phyloP scores from a whole-genome alignment of 1,140 invertebrate genomes.

The Spodoptera litura region DNA sequence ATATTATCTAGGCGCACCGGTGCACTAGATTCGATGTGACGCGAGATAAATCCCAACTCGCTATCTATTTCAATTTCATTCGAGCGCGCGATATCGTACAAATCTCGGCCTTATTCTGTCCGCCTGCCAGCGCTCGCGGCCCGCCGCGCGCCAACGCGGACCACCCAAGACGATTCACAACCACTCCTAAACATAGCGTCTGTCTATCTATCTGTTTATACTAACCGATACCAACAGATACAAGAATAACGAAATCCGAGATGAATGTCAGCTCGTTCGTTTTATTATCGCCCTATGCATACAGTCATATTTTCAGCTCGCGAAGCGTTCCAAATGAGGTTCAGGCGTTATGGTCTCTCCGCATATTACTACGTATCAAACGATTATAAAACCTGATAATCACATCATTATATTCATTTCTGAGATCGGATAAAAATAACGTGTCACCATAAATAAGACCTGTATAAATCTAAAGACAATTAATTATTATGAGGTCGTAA shows the following conservation, averaged over 20 bases:
- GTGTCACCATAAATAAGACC: slow-evolving; percentile 59
- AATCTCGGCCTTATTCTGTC: slow-evolving; percentile 79
- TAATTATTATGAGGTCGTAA: slow-evolving; percentile 59
- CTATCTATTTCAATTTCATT: slow-evolving; percentile 81
- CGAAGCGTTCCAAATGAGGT: slow-evolving; percentile 18
- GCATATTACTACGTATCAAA: slow-evolving; percentile 37
- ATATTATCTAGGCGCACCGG: slow-evolving; percentile 70
- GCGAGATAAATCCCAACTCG: slow-evolving; percentile 74
- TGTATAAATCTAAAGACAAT: slow-evolving; percentile 56
- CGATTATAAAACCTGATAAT: slow-evolving; percentile 50
- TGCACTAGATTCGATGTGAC: slow-evolving; percentile 79
- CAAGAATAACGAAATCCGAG: slow-evolving; percentile 60
- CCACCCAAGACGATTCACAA: slow-evolving; percentile 76
- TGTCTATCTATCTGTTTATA: slow-evolving; percentile 77
- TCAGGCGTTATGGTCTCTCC: slow-evolving; percentile 8
- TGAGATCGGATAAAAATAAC: slow-evolving; percentile 62
- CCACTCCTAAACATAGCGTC: slow-evolving; percentile 74
- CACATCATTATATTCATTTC: slow-evolving; percentile 48
- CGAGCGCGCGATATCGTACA: slow-evolving; percentile 76
- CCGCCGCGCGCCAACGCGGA: slow-evolving; percentile 61
- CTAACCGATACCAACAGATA: slow-evolving; percentile 60
- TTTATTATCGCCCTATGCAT: slow-evolving; percentile 46
- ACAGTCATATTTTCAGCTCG: slow-evolving; percentile 39
- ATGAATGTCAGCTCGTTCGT: slow-evolving; percentile 51
- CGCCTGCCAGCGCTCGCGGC: slow-evolving; percentile 64